A percentile compares a stretch with the other conserved stretches of the same genome.
These are phyloP conservation scores for Zaprionus inermis DNA, from an alignment of 1,140 invertebrate genomes.

Conservation along the genomic window DNA sequence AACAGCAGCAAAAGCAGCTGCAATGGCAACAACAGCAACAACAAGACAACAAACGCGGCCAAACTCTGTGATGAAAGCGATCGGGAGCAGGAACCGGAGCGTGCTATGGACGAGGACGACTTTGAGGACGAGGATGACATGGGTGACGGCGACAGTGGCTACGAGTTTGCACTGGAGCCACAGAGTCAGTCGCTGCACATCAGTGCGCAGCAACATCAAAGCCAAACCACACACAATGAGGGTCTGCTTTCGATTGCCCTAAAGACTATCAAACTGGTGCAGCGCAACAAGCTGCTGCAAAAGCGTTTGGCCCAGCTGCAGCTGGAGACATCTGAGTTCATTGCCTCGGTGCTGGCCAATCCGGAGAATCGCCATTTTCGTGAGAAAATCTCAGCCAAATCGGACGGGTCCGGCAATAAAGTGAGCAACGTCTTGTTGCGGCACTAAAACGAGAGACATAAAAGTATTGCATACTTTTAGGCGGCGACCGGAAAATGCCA, in stretches of 20 bases:
- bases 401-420: slow-evolving; percentile 44
- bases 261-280: slow-evolving; percentile 78
- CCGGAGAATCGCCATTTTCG: slow-evolving; percentile 77
- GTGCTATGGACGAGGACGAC: slow-evolving; percentile 20
- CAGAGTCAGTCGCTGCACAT: slow-evolving; percentile 32
- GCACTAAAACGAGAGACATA: slow-evolving; percentile 49
- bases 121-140: slow-evolving; percentile 28
- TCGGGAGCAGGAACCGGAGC: not conserved
- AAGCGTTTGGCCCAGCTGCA: slow-evolving; percentile 71
- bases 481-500: slow-evolving; percentile 23
- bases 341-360: slow-evolving; percentile 79
- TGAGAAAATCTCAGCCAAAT: slow-evolving; percentile 56
- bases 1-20: slow-evolving; percentile 23
- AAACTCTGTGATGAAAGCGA: slow-evolving; percentile 45
- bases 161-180: slow-evolving; percentile 46
- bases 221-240: slow-evolving; percentile 37
- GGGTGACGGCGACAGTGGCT: slow-evolving; percentile 61
- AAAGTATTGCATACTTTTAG: slow-evolving; percentile 50
- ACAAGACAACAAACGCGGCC: slow-evolving; percentile 25
- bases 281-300: slow-evolving; percentile 78
- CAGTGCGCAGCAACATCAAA: slow-evolving; percentile 29
- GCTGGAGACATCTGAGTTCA: slow-evolving; percentile 76
- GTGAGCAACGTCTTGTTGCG: slow-evolving; percentile 69
- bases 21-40: slow-evolving; percentile 8
- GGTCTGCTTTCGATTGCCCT: slow-evolving; percentile 75